Evolutionary conservation across 1,140 invertebrate species (phyloP).

Genomic region (Maconellicoccus hirsutus): DNA sequence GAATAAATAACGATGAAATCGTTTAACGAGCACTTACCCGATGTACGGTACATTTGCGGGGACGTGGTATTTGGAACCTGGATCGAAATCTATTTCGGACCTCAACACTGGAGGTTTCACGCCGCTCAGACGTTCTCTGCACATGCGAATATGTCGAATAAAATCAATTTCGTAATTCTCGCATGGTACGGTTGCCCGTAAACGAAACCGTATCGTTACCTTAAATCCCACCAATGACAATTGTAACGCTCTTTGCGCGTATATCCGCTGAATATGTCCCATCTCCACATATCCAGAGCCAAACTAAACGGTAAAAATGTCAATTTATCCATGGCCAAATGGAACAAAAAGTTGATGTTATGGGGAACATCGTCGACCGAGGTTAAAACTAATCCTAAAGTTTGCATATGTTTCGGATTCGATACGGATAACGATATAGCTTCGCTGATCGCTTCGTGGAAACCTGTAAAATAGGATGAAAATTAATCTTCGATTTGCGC

Average conservation of each 20-base stretch:
- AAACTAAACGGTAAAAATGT: slow-evolving; percentile 76
- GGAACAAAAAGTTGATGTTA: slow-evolving; percentile 81
- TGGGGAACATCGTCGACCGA: slow-evolving; percentile 61
- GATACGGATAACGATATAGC: slow-evolving; percentile 73
- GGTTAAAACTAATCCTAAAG: slow-evolving; percentile 62
- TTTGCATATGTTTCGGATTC: slow-evolving; percentile 69
- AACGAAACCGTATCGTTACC: slow-evolving; percentile 36
- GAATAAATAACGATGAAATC: too few species aligned
- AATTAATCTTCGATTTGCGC: background rate
- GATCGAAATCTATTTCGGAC: slow-evolving; percentile 79
- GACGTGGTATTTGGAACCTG: slow-evolving; percentile 82
- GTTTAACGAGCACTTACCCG: slow-evolving; percentile 63
- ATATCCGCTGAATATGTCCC: slow-evolving; percentile 70
- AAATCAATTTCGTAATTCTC: too few species aligned
- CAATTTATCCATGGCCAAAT: slow-evolving; percentile 78
- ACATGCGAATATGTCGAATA: too few species aligned
- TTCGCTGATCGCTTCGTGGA: slow-evolving; percentile 90
- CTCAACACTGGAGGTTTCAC: slow-evolving; percentile 72
- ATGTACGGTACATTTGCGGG: slow-evolving; percentile 82
- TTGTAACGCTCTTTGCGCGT: slow-evolving; percentile 68
- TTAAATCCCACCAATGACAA: slow-evolving; percentile 75
- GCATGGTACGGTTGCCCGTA: too few species aligned
- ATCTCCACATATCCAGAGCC: slow-evolving; percentile 71
- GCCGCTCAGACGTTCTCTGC: slow-evolving; percentile 64
- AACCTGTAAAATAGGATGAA: slow-evolving; percentile 44